Conservation (phyloP, 2,113 vertebrate genomes). For the Caranx ignobilis region DNA sequence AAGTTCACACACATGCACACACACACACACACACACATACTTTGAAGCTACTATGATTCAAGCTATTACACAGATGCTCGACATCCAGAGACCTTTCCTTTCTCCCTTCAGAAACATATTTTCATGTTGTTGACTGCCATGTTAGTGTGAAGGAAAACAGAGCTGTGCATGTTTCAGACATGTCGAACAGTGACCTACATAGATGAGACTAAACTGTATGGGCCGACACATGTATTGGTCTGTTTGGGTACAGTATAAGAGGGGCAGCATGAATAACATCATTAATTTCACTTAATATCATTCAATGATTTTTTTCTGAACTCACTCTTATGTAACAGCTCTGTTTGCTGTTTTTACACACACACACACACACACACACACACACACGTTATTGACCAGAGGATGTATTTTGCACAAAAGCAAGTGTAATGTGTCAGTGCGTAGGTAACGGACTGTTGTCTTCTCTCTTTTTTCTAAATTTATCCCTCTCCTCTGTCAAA, state of each 20-base stretch:
- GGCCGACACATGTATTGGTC: not conserved
- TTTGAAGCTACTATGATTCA: constrained; percentile 59
- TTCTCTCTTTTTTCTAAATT: not conserved
- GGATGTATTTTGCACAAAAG: not conserved
- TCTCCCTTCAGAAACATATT: constrained; percentile 36
- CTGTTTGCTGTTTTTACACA: not conserved
- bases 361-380: too few relatives aligned
- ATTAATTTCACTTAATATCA: not conserved
- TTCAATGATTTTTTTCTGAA: not conserved
- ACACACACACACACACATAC: constrained; percentile 22
- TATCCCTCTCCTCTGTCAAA: not conserved
- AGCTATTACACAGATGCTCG: constrained; percentile 66
- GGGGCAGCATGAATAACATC: not conserved
- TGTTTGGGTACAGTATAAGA: not conserved
- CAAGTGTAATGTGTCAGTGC: not conserved
- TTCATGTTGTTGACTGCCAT: constrained; percentile 6
- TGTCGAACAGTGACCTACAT: constrained; percentile 9
- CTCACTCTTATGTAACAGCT: not conserved
- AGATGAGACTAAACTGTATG: not conserved
- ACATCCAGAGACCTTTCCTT: constrained; percentile 28
- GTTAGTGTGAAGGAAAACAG: constrained; percentile 15
- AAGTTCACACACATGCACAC: not conserved
- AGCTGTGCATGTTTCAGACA: constrained; percentile 24
- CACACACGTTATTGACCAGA: not conserved
- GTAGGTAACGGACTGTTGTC: not conserved